phyloP scores from a whole-genome alignment of 2,888 invertebrate genomes.

The Seladonia tumulorum region DNA sequence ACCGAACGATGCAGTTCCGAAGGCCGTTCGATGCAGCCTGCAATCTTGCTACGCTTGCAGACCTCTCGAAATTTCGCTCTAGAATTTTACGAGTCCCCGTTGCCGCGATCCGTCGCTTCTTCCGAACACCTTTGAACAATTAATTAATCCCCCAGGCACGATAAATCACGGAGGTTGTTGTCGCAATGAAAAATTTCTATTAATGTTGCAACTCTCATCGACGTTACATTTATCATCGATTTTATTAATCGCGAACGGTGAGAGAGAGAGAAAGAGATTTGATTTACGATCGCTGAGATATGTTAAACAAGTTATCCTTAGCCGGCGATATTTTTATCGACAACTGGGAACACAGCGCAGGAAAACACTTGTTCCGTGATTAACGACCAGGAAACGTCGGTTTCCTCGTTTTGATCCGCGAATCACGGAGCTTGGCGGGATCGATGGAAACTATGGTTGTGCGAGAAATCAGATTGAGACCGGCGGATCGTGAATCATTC shows the following conservation, averaged over 20 bases:
- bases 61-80: background rate
- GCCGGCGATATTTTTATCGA: background rate
- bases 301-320: conserved; percentile 3
- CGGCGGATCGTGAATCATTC: conserved; percentile 31
- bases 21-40: background rate
- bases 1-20: background rate
- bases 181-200: background rate
- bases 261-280: background rate
- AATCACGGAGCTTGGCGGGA: conserved; percentile 30
- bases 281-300: background rate
- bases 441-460: conserved; percentile 18
- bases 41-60: background rate
- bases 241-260: background rate
- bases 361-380: conserved; percentile 44
- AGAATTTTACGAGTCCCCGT: background rate
- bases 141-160: background rate
- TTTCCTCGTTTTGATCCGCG: conserved; percentile 42
- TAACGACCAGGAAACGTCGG: conserved; percentile 46
- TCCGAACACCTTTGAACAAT: background rate
- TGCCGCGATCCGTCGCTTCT: background rate
- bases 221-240: background rate
- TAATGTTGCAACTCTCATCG: background rate
- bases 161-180: background rate
- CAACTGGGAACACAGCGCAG: background rate
- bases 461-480: conserved; percentile 23